Evolutionary conservation across 2,888 invertebrate genomes (phyloP), one percentile per base, ranked within the genome.

Genomic region (Unio pictorum): DNA sequence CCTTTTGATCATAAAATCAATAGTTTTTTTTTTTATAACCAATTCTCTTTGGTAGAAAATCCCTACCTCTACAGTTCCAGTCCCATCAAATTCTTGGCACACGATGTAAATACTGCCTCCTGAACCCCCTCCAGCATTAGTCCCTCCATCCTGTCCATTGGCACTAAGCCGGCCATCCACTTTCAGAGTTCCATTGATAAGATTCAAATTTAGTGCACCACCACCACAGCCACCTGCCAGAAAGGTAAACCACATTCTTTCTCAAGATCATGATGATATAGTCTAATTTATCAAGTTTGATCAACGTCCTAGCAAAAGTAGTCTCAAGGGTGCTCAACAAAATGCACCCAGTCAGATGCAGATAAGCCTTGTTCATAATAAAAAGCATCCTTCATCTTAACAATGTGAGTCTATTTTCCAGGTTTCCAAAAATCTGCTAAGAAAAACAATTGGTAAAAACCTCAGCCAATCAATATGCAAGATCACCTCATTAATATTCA

Each of bases 151-250:
- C 57, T 73, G 67, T 34, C 85, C 85, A 73, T 80, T 83, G 28
- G 81, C 81, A 65, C 76, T 79, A 18, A 85, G 61, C 23, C 55
- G 70, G 5, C 85, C 85, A 63, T 85, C 81, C 20, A 84, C 75
- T 61, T 82, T 80, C 54, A 81, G 66, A 61, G 79, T 64, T n/a
- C 70, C 72, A 55, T 57, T 64, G n/a, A 71, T 76, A 55, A 78
- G 68, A 65, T 82, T 75, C 45, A 85, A 69, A 20, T 68, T 70
- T 26, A 85, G 67, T 11, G 82, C 78, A 28, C 85, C 84, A 54
- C 85, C 85, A 18, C 85, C 85, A 77, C 78, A 80, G 6, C 84
- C 84, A 74, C 85, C 85, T 84, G 69, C 11, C 65, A 60, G 17
- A 55, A 56, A 26, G 18, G 28, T 2, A 1, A 55, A 23, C 59